These are phyloP conservation scores for Drosophila neonasuta DNA, from an alignment of 2,888 invertebrate genomes.

Conservation along the genomic window DNA sequence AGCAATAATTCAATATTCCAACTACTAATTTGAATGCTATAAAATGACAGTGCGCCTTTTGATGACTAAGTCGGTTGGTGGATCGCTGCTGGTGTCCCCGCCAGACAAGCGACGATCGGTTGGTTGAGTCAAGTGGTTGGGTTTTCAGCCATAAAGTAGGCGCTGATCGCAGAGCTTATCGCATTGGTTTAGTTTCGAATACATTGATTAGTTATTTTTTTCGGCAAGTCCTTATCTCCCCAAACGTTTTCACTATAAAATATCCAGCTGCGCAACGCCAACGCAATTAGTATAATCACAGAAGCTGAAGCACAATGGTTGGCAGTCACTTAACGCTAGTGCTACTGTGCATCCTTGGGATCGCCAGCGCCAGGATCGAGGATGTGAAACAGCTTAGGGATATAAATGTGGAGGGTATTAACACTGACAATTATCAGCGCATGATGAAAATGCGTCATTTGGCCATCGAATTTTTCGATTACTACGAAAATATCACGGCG, in stretches of 20 bases:
- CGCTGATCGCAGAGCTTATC: not conserved
- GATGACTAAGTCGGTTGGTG: not conserved
- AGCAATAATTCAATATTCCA: too few relatives aligned
- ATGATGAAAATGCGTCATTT: slow-evolving; percentile 42
- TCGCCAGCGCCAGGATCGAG: not conserved
- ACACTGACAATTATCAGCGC: slow-evolving; percentile 5
- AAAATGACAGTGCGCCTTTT: not conserved
- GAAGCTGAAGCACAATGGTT: not conserved
- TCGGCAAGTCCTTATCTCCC: not conserved
- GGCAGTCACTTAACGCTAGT: not conserved
- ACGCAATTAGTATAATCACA: not conserved
- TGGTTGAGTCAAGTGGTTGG: not conserved
- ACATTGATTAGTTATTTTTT: not conserved
- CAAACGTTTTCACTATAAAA: not conserved
- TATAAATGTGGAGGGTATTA: not conserved
- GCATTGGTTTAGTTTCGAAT: not conserved
- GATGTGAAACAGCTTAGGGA: not conserved
- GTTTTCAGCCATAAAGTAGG: not conserved
- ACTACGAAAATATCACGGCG: slow-evolving; percentile 42
- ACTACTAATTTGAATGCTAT: not conserved
- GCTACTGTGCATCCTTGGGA: slow-evolving; percentile 2
- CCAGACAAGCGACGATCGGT: not conserved
- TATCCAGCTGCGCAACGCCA: not conserved
- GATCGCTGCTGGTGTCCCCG: not conserved
- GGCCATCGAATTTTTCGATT: slow-evolving; percentile 53